Conservation (phyloP, 2,888 invertebrate genomes). For the Digitonthophagus gazella region DNA sequence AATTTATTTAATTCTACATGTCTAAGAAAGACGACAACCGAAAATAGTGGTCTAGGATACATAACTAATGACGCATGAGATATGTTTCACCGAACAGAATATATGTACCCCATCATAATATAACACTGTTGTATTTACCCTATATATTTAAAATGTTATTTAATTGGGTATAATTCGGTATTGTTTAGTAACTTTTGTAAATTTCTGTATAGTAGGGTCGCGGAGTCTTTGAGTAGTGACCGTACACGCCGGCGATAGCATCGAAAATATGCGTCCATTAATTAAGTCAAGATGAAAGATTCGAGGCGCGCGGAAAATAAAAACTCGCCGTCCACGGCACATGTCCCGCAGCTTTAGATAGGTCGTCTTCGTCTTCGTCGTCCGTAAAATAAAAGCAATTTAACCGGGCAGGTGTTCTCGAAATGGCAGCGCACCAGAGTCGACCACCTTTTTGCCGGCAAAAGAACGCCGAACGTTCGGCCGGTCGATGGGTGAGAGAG, state of each 20-base stretch:
- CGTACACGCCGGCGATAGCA: constrained; percentile 15
- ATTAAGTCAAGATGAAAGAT: constrained; percentile 30
- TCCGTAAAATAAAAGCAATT: constrained; percentile 24
- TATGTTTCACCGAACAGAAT: too few species aligned
- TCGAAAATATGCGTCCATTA: constrained; percentile 29
- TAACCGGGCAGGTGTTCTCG: constrained; percentile 23
- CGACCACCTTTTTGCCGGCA: constrained; percentile 8
- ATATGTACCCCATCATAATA: too few species aligned
- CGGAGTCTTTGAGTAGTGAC: background rate
- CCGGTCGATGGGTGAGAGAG: constrained; percentile 5
- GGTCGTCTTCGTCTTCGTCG: background rate
- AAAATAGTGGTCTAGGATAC: too few species aligned
- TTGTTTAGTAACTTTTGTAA: background rate
- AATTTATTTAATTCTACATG: too few species aligned
- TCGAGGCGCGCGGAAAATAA: constrained; percentile 23
- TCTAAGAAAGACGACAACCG: too few species aligned
- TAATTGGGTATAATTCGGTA: background rate
- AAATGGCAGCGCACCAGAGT: constrained; percentile 20
- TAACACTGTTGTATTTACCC: too few species aligned
- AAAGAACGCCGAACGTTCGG: background rate
- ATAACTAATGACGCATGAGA: too few species aligned
- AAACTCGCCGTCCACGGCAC: constrained; percentile 17
- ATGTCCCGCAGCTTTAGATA: constrained; percentile 26
- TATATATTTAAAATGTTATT: too few species aligned
- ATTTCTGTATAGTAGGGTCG: background rate